Conservation (phyloP, 2,797 vertebrate species). For the Pangasius mekongensis region DNA sequence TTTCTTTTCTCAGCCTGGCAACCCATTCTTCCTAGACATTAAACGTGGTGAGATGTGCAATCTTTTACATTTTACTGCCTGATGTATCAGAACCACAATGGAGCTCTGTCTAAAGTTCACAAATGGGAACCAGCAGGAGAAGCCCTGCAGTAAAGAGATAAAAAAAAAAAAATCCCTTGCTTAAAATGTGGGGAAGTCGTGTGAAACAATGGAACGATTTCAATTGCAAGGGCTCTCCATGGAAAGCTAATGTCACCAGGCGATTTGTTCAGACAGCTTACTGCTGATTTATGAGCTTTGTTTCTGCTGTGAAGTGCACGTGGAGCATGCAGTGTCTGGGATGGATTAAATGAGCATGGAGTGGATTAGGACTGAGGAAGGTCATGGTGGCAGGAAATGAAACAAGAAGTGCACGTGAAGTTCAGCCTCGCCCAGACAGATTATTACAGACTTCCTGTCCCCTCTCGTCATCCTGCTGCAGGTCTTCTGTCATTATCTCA, state of each 20-base stretch:
- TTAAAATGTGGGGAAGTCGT: constrained; percentile 32
- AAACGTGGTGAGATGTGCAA: constrained; percentile 10
- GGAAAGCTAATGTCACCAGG: constrained; percentile 34
- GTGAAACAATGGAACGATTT: constrained; percentile 39
- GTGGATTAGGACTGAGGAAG: background rate
- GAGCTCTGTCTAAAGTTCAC: constrained; percentile 57
- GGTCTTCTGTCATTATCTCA: constrained; percentile 41
- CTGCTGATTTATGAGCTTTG: constrained; percentile 49
- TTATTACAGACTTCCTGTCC: constrained; percentile 18
- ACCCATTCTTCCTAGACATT: constrained; percentile 29
- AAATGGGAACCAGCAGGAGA: constrained; percentile 55
- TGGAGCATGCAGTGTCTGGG: constrained; percentile 24
- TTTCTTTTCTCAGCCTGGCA: background rate
- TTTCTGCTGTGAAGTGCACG: constrained; percentile 23
- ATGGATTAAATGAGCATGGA: constrained; percentile 36
- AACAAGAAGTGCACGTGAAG: background rate
- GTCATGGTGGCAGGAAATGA: constrained; percentile 17
- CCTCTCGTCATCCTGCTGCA: background rate
- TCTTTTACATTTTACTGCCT: constrained; percentile 46
- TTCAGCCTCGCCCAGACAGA: constrained; percentile 21
- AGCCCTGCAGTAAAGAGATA: constrained; percentile 33
- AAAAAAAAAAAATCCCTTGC: constrained; percentile 27
- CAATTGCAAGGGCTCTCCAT: constrained; percentile 21
- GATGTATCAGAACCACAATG: constrained; percentile 54
- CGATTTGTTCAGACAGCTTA: constrained; percentile 25